Base-by-base conservation (phyloP, 1,140 invertebrate genomes). In the Drosophila burlai region DNA sequence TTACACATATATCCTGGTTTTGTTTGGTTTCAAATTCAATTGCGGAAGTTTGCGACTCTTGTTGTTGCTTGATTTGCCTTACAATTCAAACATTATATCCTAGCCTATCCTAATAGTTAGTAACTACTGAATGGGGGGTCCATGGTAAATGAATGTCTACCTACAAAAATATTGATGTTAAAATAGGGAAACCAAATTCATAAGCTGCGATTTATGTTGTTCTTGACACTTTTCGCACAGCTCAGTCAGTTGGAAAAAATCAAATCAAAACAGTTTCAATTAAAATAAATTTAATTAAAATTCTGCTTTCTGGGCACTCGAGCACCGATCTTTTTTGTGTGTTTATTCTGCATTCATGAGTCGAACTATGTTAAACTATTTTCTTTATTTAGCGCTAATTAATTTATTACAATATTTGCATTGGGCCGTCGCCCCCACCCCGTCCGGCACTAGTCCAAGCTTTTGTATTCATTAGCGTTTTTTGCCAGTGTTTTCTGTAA, bases 351-450 rank as follows among this genome's bases (percentile, higher is more conserved):
- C 16, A 65, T 55, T 69, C 73, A 78, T 36, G 45, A 76, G 42
- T 42, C 36, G 29, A 49, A 54, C 74, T 52, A 76, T 58, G 76
- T 66, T 76, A 76, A 87, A 84, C 78, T 76, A 83, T 83, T 77
- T 77, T 83, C 63, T 80, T 83, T 89, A 89, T 78, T 76, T 89
- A 67, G 81, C 80, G 84, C 84, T 83, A 89, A 89, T 86, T 86
- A 86, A 86, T 86, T 86, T 89, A 86, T 86, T 86, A 83, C 76
- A 86, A 86, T 89, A 87, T 89, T 80, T 80, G 72, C 80, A 69
- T 83, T 76, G 21, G 73, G 21, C 42, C 45, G 24, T 3, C 34
- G 5, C 8, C 21, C 29, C 43, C 40, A 40, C n/a, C 43, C 46
- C 52, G 4, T 11, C 38, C 46, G 43, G 43, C 73, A 65, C 61